Percentiles rank a stretch among this genome's conserved stretches.
Conservation (phyloP, 2,797 vertebrate genomes). For the Aselliscus stoliczkanus region DNA sequence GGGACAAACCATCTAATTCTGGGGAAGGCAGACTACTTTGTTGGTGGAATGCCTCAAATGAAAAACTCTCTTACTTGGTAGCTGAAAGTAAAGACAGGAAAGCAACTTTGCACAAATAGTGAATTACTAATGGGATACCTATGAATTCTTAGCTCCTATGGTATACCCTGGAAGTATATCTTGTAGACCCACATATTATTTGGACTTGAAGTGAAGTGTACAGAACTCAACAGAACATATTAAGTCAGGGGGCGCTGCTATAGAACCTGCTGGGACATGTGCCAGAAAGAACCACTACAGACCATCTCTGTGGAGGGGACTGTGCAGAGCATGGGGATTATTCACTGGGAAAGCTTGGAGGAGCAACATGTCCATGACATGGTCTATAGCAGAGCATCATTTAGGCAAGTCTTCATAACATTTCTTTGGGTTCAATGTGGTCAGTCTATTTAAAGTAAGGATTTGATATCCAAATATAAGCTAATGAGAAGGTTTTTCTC, state of each 20-base stretch:
- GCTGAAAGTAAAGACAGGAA: not conserved
- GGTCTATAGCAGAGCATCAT: not conserved
- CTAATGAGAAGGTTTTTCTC: not conserved
- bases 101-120: not conserved
- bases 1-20: not conserved
- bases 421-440: not conserved
- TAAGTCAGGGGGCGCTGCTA: not conserved
- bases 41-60: not conserved
- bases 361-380: accelerated
- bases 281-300: not conserved
- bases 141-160: not conserved
- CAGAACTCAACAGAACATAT: not conserved
- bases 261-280: not conserved
- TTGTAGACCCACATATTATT: not conserved
- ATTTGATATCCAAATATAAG: not conserved
- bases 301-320: not conserved
- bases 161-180: not conserved
- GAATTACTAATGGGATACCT: not conserved
- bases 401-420: not conserved
- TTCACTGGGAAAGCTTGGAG: not conserved
- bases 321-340: not conserved
- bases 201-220: not conserved
- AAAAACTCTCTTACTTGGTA: not conserved
- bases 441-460: not conserved
- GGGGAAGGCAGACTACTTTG: not conserved